Evolutionary conservation across 2,113 vertebrate species (phyloP), one percentile per base, ranked within the genome.

Genomic region (Meriones unguiculatus): DNA sequence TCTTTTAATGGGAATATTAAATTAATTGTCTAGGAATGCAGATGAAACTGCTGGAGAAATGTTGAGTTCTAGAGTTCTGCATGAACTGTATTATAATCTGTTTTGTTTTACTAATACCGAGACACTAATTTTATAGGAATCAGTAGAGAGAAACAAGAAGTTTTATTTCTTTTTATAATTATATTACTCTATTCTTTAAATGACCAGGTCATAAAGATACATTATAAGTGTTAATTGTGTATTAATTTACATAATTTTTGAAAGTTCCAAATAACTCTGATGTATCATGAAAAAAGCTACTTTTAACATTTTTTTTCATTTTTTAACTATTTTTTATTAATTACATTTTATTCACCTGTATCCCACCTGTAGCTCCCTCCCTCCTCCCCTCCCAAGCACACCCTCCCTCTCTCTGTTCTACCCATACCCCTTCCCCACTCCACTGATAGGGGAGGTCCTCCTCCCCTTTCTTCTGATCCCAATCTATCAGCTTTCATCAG

Each of bases 111-210:
- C 80, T 62, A 32, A 75, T 73, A 12, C 30, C 81, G 7, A 93
- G 38, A 86, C 65, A 86, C 77, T 92, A 72, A 67, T 65, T 90
- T 89, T 87, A 94, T 20, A 90, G 20, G 88, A 94, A 89, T 65
- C 25, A 75, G n/a, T 67, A 50, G 2, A 87, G 15, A 22, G 6
- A 11, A 94, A 89, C 32, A 62, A 75, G 17, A 81, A 81, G 52
- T 76, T 93, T 78, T 59, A 75, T 70, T 93, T 95, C 38, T 76
- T 73, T 81, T 90, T 10, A 80, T 52, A 35, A 22, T 2, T 28
- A 0, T 62, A 30, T 70, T 46, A 81, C 32, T 73, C 62, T 93
- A 7, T 88, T 80, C 12, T 65, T 78, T 86, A 59, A 75, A 59
- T 88, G 9, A 0, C 35, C 54, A 75, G 75, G 12, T 70, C 41